Evolutionary conservation across 2,113 vertebrate species (phyloP), one percentile per base, ranked within the genome.

Genomic region (Burhinus bistriatus): DNA sequence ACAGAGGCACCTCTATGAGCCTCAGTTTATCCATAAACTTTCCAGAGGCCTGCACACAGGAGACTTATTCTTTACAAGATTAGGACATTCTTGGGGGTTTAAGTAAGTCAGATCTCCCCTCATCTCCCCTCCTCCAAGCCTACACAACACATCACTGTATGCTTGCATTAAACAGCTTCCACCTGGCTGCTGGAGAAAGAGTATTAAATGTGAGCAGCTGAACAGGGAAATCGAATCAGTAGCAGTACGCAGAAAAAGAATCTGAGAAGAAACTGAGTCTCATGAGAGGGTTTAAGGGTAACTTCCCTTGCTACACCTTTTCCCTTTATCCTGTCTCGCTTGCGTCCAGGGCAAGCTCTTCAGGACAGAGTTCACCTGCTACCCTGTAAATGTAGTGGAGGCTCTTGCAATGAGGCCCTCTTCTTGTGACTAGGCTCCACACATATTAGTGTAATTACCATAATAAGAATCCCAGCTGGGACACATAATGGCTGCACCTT

Each of bases 1-100:
- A 87, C 62, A 84, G 44, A 87, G 58, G 49, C 40, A 87, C 57
- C 25, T 82, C 44, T 89, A 17, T 34, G 5, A 34, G 34, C 57
- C 88, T 76, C 83, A 84, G 40, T 76, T 91, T 86, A 89, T 36
- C 44, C 44, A 79, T 87, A 82, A 97, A 61, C 47, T 82, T 95
- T 65, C 57, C 49, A 89, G 40, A 87, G 17, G 22, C n/a, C 45
- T 77, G 49, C 27, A 85, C 23, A 26, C 73, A 45, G 16, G 44
- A 71, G 57, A 87, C 30, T 6, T 68, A 79, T 52, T 89, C 86
- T 91, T 96, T 89, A 95, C 61, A 85, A 92, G 57, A 76, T 82
- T 76, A 89, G 61, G 58, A 42, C 36, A 76, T 87, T 92, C 61
- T 61, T 95, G 18, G 5, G 70, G 23, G 12, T 76, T 79, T 79